These are phyloP conservation scores for Luidia sarsii DNA, from an alignment of 53 echinoderm and acorn worm species.

Conservation along the genomic window DNA sequence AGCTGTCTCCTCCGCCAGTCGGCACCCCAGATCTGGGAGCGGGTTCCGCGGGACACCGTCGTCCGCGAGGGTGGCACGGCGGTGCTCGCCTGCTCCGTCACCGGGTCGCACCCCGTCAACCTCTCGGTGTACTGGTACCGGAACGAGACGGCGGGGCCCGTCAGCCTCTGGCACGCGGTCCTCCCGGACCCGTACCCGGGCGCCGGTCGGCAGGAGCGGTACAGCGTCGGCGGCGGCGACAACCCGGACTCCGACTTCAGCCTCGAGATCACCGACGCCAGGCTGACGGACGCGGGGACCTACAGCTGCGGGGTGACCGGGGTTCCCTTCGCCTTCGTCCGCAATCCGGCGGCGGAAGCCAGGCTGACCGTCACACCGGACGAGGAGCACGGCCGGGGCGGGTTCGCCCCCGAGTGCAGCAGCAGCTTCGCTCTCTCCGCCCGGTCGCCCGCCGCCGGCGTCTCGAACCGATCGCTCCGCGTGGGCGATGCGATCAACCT, in stretches of 20 bases:
- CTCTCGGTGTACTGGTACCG: constrained; percentile 21
- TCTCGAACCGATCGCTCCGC: no score
- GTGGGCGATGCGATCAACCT: neutral
- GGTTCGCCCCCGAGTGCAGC: no score
- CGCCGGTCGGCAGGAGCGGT: neutral
- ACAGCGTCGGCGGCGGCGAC: neutral
- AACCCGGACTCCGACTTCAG: neutral
- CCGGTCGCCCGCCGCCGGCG: no score
- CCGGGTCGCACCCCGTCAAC: neutral
- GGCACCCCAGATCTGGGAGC: no score
- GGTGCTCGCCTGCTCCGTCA: neutral
- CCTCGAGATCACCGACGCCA: neutral
- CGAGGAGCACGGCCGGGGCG: neutral
- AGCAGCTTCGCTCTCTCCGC: no score
- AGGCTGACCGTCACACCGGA: neutral
- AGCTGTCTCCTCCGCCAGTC: no score
- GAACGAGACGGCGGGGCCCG: constrained; percentile 1
- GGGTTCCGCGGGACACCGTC: neutral
- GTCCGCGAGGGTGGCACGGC: neutral
- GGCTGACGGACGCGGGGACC: constrained; percentile 1
- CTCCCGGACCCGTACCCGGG: no score
- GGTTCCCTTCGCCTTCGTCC: no score
- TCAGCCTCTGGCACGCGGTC: no score
- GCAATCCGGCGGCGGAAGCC: neutral
- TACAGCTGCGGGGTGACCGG: constrained; percentile 17